Evolutionary conservation across 2,113 vertebrate genomes (phyloP).

Genomic region (Charadrius vociferus): DNA sequence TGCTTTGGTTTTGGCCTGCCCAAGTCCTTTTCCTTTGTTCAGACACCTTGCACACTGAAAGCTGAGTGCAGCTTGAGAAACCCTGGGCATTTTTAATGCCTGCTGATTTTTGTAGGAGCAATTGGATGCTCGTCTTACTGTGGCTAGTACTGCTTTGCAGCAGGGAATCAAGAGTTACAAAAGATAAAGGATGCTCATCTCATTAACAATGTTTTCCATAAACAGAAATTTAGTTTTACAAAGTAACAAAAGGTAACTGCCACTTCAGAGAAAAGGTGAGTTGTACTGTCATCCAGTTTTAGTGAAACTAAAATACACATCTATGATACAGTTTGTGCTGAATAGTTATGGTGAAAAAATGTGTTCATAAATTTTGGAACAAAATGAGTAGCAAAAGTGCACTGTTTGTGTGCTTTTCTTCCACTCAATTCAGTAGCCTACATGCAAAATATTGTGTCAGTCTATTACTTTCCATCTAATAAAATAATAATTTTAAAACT

Average conservation of each 20-base stretch:
- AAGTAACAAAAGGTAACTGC: not conserved
- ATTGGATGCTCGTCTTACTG: not conserved
- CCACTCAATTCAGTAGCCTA: not conserved
- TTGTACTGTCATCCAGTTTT: not conserved
- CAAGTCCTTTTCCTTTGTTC: not conserved
- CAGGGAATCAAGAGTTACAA: not conserved
- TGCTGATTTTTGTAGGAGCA: not conserved
- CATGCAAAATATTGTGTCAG: not conserved
- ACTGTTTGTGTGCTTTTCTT: not conserved
- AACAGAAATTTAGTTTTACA: not conserved
- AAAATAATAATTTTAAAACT: not conserved
- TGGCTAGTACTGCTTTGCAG: not conserved
- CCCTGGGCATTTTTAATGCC: not conserved
- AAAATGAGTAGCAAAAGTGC: not conserved
- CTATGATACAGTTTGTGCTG: not conserved
- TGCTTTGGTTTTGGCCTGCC: not conserved
- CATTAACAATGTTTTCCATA: not conserved
- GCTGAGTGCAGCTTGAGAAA: not conserved
- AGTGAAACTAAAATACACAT: not conserved
- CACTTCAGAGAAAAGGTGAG: not conserved
- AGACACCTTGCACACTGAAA: not conserved
- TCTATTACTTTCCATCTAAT: not conserved
- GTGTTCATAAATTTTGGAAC: not conserved
- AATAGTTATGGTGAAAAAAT: not conserved
- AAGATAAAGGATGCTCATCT: not conserved